These are phyloP conservation scores for Melanitta fusca DNA, from an alignment of 2,797 vertebrate genomes.

Conservation along the genomic window DNA sequence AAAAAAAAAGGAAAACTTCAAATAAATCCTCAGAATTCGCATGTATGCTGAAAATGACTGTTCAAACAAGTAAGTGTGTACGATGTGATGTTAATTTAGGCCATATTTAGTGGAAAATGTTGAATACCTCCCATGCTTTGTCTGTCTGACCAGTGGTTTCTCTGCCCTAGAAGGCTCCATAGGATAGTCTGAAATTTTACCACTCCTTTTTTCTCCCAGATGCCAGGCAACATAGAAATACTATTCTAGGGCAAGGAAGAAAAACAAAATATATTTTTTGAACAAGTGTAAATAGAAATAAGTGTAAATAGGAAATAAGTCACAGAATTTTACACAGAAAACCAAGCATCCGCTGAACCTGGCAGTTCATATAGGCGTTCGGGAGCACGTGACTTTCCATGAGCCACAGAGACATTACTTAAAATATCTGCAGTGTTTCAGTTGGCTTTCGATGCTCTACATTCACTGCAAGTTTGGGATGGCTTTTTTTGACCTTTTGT, in stretches of 20 bases:
- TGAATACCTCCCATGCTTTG: neutral
- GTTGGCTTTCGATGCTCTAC: neutral
- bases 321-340: neutral
- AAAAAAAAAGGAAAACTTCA: neutral
- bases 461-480: neutral
- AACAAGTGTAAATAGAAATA: neutral
- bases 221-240: neutral
- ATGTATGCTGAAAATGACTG: neutral
- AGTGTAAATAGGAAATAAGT: neutral
- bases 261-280: neutral
- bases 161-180: neutral
- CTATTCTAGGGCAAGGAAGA: neutral
- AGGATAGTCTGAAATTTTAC: neutral
- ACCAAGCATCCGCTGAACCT: neutral
- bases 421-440: neutral
- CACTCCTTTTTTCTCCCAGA: neutral
- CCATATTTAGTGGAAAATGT: neutral
- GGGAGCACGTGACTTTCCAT: neutral
- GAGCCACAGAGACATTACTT: neutral
- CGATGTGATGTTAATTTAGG: neutral
- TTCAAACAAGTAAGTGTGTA: neutral
- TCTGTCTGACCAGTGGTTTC: neutral
- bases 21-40: neutral
- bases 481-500: constrained; percentile 23
- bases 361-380: neutral